phyloP scores from a whole-genome alignment of 2,888 invertebrate species.

The Eucriotettix oculatus region DNA sequence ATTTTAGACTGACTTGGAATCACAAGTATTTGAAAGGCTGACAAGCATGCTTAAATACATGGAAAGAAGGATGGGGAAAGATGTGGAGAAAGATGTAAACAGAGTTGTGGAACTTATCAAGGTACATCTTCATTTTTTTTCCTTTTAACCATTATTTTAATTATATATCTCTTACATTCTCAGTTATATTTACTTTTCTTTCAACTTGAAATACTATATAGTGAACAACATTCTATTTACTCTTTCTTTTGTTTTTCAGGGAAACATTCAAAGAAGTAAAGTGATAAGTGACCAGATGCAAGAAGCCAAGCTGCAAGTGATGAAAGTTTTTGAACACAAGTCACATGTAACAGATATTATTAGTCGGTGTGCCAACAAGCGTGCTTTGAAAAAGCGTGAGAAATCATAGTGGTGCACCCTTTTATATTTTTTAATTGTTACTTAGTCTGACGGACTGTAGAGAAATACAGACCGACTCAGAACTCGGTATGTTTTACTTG shows the following conservation, averaged over 20 bases:
- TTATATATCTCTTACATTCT: too few species aligned
- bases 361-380: conserved; percentile 76
- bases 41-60: conserved; percentile 27
- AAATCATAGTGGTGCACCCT: conserved; percentile 19
- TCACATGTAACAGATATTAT: conserved; percentile 77
- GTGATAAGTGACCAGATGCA: conserved; percentile 81
- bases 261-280: conserved; percentile 86
- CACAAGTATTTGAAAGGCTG: conserved; percentile 33
- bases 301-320: conserved; percentile 74
- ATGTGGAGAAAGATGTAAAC: conserved; percentile 30
- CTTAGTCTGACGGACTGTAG: too few species aligned
- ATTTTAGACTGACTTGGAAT: conserved; percentile 35
- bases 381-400: conserved; percentile 83
- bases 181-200: too few species aligned
- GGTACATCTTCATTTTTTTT: conserved; percentile 23
- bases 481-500: too few species aligned
- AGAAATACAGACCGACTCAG: too few species aligned
- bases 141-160: not conserved
- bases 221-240: not conserved
- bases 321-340: conserved; percentile 84
- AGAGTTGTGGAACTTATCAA: conserved; percentile 44
- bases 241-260: conserved; percentile 36
- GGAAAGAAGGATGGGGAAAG: conserved; percentile 27
- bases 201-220: too few species aligned
- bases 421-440: too few species aligned